Evolutionary conservation across 2,797 vertebrate genomes (phyloP), one percentile per base, ranked within the genome.

Genomic region (Erethizon dorsatum): DNA sequence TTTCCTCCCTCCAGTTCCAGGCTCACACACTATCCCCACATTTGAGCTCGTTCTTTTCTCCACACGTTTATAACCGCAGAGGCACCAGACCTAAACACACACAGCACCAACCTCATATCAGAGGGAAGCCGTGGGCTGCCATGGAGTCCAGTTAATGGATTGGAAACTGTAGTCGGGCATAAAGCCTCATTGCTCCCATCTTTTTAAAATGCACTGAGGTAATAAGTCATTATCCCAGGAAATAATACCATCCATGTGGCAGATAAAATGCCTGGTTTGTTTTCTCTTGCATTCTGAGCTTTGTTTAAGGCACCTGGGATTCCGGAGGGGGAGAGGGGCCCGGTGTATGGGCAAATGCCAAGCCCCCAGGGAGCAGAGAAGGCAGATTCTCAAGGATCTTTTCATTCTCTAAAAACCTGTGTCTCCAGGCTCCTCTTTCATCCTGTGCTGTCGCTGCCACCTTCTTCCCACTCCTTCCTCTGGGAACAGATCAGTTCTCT

Each of bases 81-180:
- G n/a, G 13, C 79, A 28, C 63, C 65, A 5, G 69, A 85, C 59
- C 57, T 12, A 73, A 2, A 87, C 2, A 54, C n/a, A 69, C 56
- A 37, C 14, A 11, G 0, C 0, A 22, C 4, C 52, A 15, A 13
- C 59, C 82, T 91, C 67, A 12, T 52, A 41, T n/a, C 86, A 77
- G 22, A 91, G 83, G 45, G 63, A 93, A 71, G 57, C 20, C n/a
- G 1, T 20, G n/a, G 26, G 80, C 10, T 37, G 45, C 88, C 89
- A 88, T 9, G 0, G 47, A 26, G 88, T 69, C 96, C 71, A 5
- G 9, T 69, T 28, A 88, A 86, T 63, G 79, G 65, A 28, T 41
- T 69, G 87, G 90, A 94, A 96, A 91, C 87, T n/a, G 26, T 77
- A 87, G 61, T 78, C 91, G 90, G 59, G 45, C 47, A 56, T 94